Evolutionary conservation across 1,140 invertebrate genomes (phyloP).

Genomic region (Papilio machaon): DNA sequence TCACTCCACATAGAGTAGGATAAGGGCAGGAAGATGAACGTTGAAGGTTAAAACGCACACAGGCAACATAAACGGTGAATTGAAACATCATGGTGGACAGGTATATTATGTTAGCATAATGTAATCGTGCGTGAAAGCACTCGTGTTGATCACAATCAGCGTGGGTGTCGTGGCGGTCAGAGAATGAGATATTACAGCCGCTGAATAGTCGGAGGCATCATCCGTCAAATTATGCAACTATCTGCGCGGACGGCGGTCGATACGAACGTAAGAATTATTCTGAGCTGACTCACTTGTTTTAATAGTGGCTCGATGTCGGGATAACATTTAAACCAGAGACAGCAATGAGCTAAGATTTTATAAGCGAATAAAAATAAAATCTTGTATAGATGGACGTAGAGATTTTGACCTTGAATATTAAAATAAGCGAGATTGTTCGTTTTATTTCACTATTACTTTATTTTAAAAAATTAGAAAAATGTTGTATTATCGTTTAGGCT

Average conservation of each 20-base stretch:
- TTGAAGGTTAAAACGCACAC: neutral
- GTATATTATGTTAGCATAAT: conserved; percentile 35
- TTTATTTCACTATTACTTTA: too few relatives aligned
- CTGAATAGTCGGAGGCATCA: conserved; percentile 40
- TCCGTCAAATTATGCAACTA: conserved; percentile 57
- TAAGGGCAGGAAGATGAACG: neutral
- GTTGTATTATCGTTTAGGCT: too few relatives aligned
- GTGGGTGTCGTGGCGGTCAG: conserved; percentile 59
- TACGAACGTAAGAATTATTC: conserved; percentile 41
- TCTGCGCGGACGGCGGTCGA: conserved; percentile 35
- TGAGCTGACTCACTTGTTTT: conserved; percentile 43
- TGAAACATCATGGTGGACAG: conserved; percentile 39
- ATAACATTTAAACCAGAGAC: conserved; percentile 29
- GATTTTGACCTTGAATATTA: neutral
- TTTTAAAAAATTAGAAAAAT: too few relatives aligned
- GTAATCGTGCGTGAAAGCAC: conserved; percentile 58
- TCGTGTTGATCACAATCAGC: conserved; percentile 56
- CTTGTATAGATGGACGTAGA: neutral
- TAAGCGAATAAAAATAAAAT: conserved; percentile 14
- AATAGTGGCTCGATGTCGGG: conserved; percentile 40
- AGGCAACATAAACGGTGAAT: neutral
- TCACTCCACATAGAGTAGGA: neutral
- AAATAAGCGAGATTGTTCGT: neutral
- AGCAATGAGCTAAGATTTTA: conserved; percentile 37
- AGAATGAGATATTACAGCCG: conserved; percentile 46